These are phyloP conservation scores for Drosophila tropicalis DNA, from an alignment of 1,140 invertebrate genomes.

Conservation along the genomic window DNA sequence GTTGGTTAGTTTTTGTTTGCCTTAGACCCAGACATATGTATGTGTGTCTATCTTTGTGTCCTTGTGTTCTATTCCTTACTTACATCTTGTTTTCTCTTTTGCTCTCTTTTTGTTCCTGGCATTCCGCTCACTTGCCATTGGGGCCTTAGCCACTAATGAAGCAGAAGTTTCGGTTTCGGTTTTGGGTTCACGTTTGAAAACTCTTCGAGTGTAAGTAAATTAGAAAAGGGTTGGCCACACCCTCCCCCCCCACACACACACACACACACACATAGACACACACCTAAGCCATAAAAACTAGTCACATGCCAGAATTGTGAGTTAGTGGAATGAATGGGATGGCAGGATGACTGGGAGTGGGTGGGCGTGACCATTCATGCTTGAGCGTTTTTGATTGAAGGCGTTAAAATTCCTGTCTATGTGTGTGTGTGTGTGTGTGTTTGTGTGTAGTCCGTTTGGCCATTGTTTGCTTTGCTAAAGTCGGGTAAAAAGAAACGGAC, in stretches of 20 bases:
- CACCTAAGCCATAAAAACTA: constrained; percentile 39
- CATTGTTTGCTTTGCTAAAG: constrained; percentile 41
- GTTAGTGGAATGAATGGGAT: neutral
- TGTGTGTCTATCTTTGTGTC: neutral
- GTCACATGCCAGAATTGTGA: constrained; percentile 26
- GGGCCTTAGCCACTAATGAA: constrained; percentile 50
- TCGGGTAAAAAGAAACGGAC: neutral
- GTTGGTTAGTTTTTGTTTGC: constrained; percentile 10
- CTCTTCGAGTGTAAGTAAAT: constrained; percentile 63
- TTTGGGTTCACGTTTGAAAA: constrained; percentile 35
- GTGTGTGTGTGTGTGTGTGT: neutral
- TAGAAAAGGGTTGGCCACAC: constrained; percentile 53
- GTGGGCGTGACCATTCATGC: constrained; percentile 13
- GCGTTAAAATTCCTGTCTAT: constrained; percentile 33
- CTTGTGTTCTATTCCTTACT: constrained; percentile 22
- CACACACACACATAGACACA: neutral
- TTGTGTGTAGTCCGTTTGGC: neutral
- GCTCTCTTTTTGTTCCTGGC: neutral
- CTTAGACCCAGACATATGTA: neutral
- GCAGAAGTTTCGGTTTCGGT: constrained; percentile 47
- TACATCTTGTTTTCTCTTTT: neutral
- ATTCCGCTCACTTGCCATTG: neutral
- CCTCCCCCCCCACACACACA: neutral
- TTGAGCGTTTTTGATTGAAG: constrained; percentile 40
- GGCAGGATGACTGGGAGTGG: neutral